Percentiles rank a stretch among this genome's conserved stretches.
Conservation (phyloP, 2,113 vertebrate genomes). For the Notothenia rossii region DNA sequence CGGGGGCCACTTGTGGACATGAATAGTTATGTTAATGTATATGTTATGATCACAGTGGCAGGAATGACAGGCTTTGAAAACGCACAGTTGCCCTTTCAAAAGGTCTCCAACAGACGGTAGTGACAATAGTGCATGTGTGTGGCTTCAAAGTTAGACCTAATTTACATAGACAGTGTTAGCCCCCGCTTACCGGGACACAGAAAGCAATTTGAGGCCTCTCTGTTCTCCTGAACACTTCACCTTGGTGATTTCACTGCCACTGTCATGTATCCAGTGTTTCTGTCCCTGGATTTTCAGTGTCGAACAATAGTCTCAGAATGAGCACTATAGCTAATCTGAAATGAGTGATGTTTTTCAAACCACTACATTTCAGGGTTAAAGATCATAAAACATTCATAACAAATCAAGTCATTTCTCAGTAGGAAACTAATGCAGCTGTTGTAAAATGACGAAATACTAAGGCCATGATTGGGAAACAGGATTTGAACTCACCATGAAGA, state of each 20-base stretch:
- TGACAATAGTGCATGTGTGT: slow-evolving; percentile 51
- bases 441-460: too few species aligned
- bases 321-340: not conserved
- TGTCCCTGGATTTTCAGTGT: slow-evolving; percentile 1
- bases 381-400: not conserved
- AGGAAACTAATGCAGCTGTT: not conserved
- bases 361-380: not conserved
- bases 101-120: slow-evolving; percentile 53
- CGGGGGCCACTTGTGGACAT: slow-evolving; percentile 26
- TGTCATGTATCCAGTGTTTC: slow-evolving; percentile 39
- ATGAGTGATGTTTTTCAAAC: slow-evolving; percentile 17
- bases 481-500: not conserved
- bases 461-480: not conserved
- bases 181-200: slow-evolving; percentile 8
- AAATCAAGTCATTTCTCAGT: not conserved
- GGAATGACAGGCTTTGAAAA: slow-evolving; percentile 51
- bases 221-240: slow-evolving; percentile 36
- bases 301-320: not conserved
- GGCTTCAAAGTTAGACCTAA: slow-evolving; percentile 51
- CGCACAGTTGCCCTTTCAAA: slow-evolving; percentile 55
- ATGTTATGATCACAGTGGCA: slow-evolving; percentile 53
- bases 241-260: slow-evolving; percentile 39
- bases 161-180: slow-evolving; percentile 65
- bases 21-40: slow-evolving; percentile 23
- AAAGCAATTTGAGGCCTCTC: slow-evolving; percentile 40